A percentile compares a stretch with the other conserved stretches of the same genome.
Conservation (phyloP, 35 echinoderm and acorn worm genomes). For the Strongylocentrotus purpuratus region DNA sequence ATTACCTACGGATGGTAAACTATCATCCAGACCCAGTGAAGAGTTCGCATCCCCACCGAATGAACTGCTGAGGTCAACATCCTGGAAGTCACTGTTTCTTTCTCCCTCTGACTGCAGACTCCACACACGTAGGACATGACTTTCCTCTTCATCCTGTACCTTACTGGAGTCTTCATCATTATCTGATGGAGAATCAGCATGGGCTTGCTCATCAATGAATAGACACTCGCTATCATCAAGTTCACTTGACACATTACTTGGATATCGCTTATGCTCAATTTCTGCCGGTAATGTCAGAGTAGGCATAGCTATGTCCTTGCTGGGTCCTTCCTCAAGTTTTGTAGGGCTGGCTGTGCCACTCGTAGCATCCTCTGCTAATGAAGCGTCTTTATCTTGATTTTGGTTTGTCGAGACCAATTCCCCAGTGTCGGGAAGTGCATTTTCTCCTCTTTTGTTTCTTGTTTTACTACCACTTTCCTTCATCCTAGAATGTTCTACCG, state of each 20-base stretch:
- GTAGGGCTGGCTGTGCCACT: not conserved
- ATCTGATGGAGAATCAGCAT: not conserved
- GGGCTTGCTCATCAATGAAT: not conserved
- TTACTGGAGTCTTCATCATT: not conserved
- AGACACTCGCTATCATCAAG: not conserved
- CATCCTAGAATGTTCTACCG: not conserved
- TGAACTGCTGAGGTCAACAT: not conserved
- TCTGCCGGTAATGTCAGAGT: not conserved
- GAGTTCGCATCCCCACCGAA: not conserved
- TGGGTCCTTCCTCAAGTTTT: not conserved
- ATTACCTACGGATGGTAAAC: not conserved
- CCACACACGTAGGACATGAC: conserved; percentile 31
- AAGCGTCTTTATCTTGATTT: not conserved
- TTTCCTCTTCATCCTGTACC: conserved; percentile 4
- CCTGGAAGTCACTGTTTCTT: not conserved
- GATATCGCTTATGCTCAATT: not conserved
- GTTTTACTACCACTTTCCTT: not conserved
- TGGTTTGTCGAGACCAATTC: not conserved
- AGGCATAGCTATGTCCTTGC: not conserved
- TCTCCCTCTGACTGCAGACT: not conserved
- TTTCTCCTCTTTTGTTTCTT: not conserved
- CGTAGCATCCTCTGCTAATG: not conserved
- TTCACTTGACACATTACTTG: conserved; percentile 6
- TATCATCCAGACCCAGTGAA: not conserved
- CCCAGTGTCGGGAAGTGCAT: not conserved